Conservation (phyloP, 2,797 vertebrate genomes). For the Distichodus sexfasciatus region DNA sequence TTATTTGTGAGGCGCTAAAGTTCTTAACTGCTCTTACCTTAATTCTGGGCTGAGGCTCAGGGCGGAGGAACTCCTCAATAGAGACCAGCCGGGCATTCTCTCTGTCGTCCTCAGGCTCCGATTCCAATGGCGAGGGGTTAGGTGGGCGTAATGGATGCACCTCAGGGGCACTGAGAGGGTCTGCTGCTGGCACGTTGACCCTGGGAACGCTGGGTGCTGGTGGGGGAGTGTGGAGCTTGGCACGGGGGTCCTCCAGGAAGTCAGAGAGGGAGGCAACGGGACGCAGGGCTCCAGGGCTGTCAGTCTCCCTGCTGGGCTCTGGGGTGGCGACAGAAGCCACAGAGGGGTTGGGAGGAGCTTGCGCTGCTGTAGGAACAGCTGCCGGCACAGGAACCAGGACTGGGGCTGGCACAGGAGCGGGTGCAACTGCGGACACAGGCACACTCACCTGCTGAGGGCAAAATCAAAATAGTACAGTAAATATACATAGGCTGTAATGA, state of each 20-base stretch:
- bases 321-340: conserved; percentile 20
- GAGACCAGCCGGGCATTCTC: conserved; percentile 73
- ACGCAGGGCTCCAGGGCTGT: conserved; percentile 64
- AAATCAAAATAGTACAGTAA: too few relatives aligned
- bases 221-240: conserved; percentile 65
- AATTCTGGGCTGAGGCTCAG: conserved; percentile 62
- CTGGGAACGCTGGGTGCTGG: conserved; percentile 55
- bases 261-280: conserved; percentile 72
- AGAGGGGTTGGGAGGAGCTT: conserved; percentile 1
- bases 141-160: conserved; percentile 59
- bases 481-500: too few relatives aligned
- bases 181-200: conserved; percentile 45
- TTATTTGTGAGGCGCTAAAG: neutral
- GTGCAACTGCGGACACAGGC: conserved; percentile 45
- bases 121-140: conserved; percentile 68
- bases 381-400: conserved; percentile 20
- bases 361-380: conserved; percentile 16
- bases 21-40: conserved; percentile 58
- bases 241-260: conserved; percentile 72
- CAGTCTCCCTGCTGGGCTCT: conserved; percentile 61
- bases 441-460: conserved; percentile 58
- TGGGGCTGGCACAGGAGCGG: conserved; percentile 40
- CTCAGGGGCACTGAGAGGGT: conserved; percentile 59
- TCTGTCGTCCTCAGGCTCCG: conserved; percentile 71
- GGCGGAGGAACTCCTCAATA: conserved; percentile 77